These are phyloP conservation scores for Odobenus rosmarus DNA, from an alignment of 2,113 vertebrate species.

Conservation along the genomic window DNA sequence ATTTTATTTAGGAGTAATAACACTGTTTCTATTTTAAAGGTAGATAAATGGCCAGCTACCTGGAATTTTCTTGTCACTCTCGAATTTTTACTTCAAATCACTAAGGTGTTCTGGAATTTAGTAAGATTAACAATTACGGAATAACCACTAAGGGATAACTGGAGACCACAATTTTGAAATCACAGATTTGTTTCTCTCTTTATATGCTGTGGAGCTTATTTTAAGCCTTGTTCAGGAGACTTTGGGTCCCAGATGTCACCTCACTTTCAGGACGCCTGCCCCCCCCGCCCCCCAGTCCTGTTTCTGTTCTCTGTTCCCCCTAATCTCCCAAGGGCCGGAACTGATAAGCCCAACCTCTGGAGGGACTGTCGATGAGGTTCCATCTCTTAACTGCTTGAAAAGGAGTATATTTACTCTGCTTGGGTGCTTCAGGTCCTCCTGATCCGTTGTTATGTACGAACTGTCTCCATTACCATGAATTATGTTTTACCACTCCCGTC, in stretches of 20 bases:
- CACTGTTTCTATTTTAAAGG: background rate
- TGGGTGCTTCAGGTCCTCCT: conserved; percentile 77
- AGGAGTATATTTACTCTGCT: conserved; percentile 84
- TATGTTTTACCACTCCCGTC: conserved; percentile 70
- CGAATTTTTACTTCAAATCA: background rate
- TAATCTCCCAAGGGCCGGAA: background rate
- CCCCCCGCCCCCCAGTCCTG: background rate
- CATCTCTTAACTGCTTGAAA: conserved; percentile 78
- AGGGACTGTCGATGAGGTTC: conserved; percentile 41
- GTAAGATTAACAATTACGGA: background rate
- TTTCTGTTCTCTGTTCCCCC: no score
- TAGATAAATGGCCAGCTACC: background rate
- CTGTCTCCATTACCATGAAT: conserved; percentile 82
- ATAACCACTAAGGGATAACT: background rate
- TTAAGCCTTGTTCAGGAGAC: background rate
- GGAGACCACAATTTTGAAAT: background rate
- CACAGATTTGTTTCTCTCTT: background rate
- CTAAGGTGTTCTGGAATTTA: background rate
- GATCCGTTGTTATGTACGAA: conserved; percentile 83
- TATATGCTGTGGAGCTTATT: background rate
- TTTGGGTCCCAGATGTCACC: background rate
- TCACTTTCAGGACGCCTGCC: background rate
- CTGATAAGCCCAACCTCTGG: conserved; percentile 38
- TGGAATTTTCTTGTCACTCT: background rate
- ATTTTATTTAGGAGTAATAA: conserved; percentile 50